These are phyloP conservation scores for Coreius guichenoti DNA, from an alignment of 2,797 vertebrate species.

Conservation along the genomic window DNA sequence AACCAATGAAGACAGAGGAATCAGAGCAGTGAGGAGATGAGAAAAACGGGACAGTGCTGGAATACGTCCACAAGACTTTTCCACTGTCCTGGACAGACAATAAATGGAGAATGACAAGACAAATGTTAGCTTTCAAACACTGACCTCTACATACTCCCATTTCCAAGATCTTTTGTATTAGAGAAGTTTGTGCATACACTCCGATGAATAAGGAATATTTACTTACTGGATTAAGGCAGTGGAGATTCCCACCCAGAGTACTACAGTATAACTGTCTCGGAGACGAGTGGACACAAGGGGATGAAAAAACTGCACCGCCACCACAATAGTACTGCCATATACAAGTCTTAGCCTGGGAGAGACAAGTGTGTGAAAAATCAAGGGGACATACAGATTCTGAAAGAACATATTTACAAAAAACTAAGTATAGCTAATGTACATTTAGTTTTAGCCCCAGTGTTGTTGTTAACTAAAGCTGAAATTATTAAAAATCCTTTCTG, in stretches of 20 bases:
- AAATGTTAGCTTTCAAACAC: not conserved
- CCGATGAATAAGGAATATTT: not conserved
- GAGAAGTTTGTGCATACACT: not conserved
- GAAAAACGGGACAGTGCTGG: constrained; percentile 86
- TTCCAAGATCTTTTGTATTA: not conserved
- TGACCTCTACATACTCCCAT: not conserved
- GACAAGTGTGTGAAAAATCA: not conserved
- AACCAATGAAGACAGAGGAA: constrained; percentile 82
- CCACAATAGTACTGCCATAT: constrained; percentile 86
- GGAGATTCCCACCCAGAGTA: constrained; percentile 85
- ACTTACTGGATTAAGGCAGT: constrained; percentile 87
- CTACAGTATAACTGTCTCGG: constrained; percentile 85
- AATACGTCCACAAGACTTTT: constrained; percentile 80
- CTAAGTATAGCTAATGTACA: not conserved
- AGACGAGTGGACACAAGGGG: constrained; percentile 80
- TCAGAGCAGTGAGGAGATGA: constrained; percentile 86
- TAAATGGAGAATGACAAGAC: not conserved
- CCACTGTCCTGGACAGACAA: constrained; percentile 79
- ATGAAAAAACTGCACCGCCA: constrained; percentile 90
- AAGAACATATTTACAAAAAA: not conserved
- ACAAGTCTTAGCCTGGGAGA: constrained; percentile 80
- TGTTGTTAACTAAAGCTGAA: not conserved
- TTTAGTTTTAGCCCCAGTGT: not conserved
- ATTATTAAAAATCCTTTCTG: not conserved
- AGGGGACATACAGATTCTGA: not conserved